Base-by-base conservation (phyloP, 2,797 vertebrate species). In the Sus cebifrons region DNA sequence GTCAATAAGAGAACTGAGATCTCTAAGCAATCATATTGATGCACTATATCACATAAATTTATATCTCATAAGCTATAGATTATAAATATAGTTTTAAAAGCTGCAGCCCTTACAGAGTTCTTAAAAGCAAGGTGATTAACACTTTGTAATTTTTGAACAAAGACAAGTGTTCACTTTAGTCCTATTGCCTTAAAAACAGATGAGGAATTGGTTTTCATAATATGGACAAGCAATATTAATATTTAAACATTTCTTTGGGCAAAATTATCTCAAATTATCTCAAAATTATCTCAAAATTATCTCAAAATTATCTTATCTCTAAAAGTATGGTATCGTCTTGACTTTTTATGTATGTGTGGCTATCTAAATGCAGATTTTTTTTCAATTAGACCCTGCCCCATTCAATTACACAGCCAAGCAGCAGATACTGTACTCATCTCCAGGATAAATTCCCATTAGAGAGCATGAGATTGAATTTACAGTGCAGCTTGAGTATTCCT, bases 351-450 rank as follows among this genome's bases (percentile, higher is more conserved):
- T 89, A 58, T 87, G 2, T 81, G 58, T 95, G 65, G 70, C 58
- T 97, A 93, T 97, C 86, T 97, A 97, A 97, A 97, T 96, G 96
- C 27, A 96, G 94, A 92, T 86, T 90, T 70, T 77, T 91, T 85
- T 58, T 15, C 77, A 60, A 56, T 93, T 94, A 92, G 56, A 94
- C 54, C 32, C 79, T 95, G 70, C 17, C 52, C 49, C 62, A 86
- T 84, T 93, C 77, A 94, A 92, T 97, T 96, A 96, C 89, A 79
- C 87, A 95, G 78, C 20, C 89, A 29, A 29, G 56, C 36, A 96
- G 64, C 77, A 94, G 91, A 65, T 68, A 89, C 68, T 79, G 5
- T 92, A 86, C 73, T 94, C 93, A 86, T 97, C 84, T 92, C 81
- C 29, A 95, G 94, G 79, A 96, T 91, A 94, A 92, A 90, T 95